These are phyloP conservation scores for Mycogona germanica DNA, from an alignment of 2,888 invertebrate genomes.

Conservation along the genomic window DNA sequence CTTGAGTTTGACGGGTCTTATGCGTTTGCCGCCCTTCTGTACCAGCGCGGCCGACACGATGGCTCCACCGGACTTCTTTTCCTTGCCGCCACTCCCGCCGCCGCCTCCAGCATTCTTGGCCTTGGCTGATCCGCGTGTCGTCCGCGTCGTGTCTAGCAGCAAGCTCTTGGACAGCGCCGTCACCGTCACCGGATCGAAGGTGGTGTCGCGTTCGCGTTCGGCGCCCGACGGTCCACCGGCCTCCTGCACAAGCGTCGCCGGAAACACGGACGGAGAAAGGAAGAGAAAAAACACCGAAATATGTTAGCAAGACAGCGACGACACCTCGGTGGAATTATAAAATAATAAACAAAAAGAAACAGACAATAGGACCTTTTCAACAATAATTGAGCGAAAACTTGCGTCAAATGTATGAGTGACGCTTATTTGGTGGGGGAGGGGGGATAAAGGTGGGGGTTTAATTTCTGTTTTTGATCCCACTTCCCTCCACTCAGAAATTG, in stretches of 20 bases:
- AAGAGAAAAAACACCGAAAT: too few species aligned
- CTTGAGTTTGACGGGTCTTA: constrained; percentile 16
- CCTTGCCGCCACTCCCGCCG: neutral
- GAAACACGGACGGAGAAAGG: too few species aligned
- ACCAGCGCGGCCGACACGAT: constrained; percentile 13
- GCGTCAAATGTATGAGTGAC: too few species aligned
- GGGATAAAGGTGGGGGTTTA: too few species aligned
- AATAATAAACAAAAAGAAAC: too few species aligned
- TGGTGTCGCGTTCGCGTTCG: constrained; percentile 10
- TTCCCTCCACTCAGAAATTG: too few species aligned
- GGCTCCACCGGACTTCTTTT: neutral
- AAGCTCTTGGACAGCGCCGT: constrained; percentile 11
- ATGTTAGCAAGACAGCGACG: too few species aligned
- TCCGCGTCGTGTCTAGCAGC: neutral
- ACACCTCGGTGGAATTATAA: too few species aligned
- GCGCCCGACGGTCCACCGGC: constrained; percentile 5
- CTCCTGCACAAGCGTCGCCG: constrained; percentile 4
- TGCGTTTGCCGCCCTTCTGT: constrained; percentile 7
- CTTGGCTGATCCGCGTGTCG: neutral
- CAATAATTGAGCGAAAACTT: too few species aligned
- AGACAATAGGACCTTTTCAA: too few species aligned
- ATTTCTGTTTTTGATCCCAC: too few species aligned
- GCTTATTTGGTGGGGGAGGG: too few species aligned
- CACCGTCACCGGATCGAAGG: constrained; percentile 17
- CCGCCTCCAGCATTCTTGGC: neutral